A percentile compares a stretch with the other conserved stretches of the same genome.
Evolutionary conservation across 2,113 vertebrate genomes (phyloP).

Genomic region (Erpornis zantholeuca): DNA sequence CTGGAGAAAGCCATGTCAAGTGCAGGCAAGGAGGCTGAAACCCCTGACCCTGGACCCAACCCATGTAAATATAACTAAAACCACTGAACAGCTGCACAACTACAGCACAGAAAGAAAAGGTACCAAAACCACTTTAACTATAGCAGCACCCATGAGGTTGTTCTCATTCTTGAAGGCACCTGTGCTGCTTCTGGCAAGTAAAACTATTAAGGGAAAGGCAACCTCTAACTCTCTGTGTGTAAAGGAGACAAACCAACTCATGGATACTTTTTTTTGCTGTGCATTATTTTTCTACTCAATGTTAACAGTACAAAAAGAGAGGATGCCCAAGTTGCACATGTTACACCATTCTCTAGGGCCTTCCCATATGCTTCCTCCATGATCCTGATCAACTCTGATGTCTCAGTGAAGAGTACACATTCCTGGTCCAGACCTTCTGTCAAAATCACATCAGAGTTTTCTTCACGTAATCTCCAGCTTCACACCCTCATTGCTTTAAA

Average conservation of each 20-base stretch:
- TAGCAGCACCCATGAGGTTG: accelerated
- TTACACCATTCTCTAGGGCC: neutral
- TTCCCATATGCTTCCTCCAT: neutral
- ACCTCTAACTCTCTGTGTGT: neutral
- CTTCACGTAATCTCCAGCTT: neutral
- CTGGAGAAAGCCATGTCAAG: neutral
- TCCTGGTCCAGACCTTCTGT: neutral
- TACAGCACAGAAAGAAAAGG: neutral
- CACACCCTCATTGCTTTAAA: neutral
- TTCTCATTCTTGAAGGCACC: neutral
- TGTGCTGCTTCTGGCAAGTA: neutral
- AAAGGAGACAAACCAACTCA: neutral
- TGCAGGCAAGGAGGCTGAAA: neutral
- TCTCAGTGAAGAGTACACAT: neutral
- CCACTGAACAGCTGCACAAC: neutral
- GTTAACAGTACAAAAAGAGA: neutral
- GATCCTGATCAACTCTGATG: neutral
- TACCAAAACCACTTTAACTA: neutral
- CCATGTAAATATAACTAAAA: neutral
- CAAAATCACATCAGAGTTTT: neutral
- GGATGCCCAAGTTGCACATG: neutral
- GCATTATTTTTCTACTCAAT: neutral
- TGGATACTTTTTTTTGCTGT: neutral
- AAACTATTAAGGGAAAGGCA: neutral
- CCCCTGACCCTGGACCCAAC: neutral